Evolutionary conservation across 2,113 vertebrate species (phyloP).

Genomic region (Indicator indicator): DNA sequence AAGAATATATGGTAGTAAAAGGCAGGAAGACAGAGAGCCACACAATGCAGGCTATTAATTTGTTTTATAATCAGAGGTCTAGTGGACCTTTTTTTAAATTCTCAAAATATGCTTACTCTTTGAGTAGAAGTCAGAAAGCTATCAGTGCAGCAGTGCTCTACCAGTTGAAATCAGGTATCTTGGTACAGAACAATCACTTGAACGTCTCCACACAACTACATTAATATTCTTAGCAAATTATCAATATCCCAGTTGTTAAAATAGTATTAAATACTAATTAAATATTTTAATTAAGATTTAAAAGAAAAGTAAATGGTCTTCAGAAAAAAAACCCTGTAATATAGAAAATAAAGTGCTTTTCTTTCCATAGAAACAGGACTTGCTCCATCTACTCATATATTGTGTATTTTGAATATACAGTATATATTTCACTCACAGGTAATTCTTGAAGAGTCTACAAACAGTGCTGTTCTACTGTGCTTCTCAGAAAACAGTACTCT

Average conservation of each 20-base stretch:
- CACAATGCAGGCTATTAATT: neutral
- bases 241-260: neutral
- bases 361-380: neutral
- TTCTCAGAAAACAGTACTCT: neutral
- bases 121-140: neutral
- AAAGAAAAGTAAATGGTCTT: neutral
- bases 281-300: neutral
- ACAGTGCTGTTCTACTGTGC: neutral
- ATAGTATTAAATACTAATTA: neutral
- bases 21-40: neutral
- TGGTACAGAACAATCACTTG: neutral
- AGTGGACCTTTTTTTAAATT: neutral
- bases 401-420: neutral
- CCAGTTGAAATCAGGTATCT: neutral
- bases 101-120: neutral
- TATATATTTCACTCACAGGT: neutral
- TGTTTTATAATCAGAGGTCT: neutral
- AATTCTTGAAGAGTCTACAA: neutral
- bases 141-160: neutral
- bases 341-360: neutral
- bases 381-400: neutral
- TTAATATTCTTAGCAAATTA: neutral
- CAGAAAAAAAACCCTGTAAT: neutral
- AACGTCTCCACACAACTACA: neutral
- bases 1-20: neutral